Conservation (phyloP, 1,140 invertebrate genomes). For the Temnothorax longispinosus region DNA sequence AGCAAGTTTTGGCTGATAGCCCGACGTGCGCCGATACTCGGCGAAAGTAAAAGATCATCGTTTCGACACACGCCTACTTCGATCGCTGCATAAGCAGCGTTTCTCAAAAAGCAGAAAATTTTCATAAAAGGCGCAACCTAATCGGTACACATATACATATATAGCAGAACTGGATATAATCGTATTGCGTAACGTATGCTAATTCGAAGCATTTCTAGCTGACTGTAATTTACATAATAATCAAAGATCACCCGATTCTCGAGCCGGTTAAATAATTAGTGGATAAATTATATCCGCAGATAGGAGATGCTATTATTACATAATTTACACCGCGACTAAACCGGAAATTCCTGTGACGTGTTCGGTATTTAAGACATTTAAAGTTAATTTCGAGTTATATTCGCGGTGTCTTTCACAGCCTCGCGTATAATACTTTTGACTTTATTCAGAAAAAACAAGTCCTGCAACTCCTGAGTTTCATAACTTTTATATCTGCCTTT, state of each 20-base stretch:
- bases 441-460: conserved; percentile 1
- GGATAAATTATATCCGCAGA: conserved; percentile 1
- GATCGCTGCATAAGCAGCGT: background rate
- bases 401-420: background rate
- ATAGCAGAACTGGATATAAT: conserved; percentile 19
- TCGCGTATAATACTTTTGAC: background rate
- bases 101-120: conserved; percentile 27
- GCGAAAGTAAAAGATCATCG: conserved; percentile 33
- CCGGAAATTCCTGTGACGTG: background rate
- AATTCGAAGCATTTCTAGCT: conserved; percentile 8
- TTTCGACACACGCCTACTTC: background rate
- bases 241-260: background rate
- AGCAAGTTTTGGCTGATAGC: conserved; percentile 28
- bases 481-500: conserved; percentile 28
- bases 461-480: background rate
- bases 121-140: background rate
- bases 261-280: background rate
- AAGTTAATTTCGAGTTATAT: background rate
- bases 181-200: conserved; percentile 46
- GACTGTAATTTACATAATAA: conserved; percentile 38
- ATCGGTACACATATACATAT: background rate
- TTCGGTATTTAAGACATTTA: background rate
- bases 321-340: background rate
- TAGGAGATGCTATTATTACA: background rate
- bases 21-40: background rate